phyloP scores from a whole-genome alignment of 2,797 vertebrate species.

The Trematomus bernacchii region DNA sequence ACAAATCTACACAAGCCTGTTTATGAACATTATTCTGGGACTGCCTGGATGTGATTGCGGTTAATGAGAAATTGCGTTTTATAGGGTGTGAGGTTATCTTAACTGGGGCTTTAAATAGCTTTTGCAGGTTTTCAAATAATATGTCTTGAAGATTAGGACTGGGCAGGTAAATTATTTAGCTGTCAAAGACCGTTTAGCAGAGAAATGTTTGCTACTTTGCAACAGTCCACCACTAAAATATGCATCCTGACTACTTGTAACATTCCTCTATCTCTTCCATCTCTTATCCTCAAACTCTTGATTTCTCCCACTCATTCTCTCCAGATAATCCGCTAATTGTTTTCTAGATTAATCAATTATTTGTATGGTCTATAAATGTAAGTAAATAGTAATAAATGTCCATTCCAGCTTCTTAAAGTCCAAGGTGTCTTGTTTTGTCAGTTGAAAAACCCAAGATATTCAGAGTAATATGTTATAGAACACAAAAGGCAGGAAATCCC shows the following conservation, averaged over 20 bases:
- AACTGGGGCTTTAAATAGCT: background rate
- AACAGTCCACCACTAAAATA: conserved; percentile 5
- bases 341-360: too few relatives aligned
- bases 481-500: too few relatives aligned
- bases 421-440: too few relatives aligned
- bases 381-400: too few relatives aligned
- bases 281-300: background rate
- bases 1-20: conserved; percentile 4
- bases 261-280: conserved; percentile 1
- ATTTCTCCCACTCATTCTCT: background rate
- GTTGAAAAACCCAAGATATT: too few relatives aligned
- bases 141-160: background rate
- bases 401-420: too few relatives aligned
- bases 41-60: conserved; percentile 25
- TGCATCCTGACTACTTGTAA: background rate
- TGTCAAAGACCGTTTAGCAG: conserved; percentile 1
- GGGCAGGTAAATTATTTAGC: background rate
- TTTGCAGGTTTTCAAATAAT: background rate
- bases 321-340: background rate
- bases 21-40: conserved; percentile 5
- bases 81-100: background rate
- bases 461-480: too few relatives aligned
- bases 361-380: too few relatives aligned
- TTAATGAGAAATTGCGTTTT: conserved; percentile 14
- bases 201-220: background rate